Evolutionary conservation across 2,888 invertebrate genomes (phyloP).

Genomic region (Cryptops parisi): DNA sequence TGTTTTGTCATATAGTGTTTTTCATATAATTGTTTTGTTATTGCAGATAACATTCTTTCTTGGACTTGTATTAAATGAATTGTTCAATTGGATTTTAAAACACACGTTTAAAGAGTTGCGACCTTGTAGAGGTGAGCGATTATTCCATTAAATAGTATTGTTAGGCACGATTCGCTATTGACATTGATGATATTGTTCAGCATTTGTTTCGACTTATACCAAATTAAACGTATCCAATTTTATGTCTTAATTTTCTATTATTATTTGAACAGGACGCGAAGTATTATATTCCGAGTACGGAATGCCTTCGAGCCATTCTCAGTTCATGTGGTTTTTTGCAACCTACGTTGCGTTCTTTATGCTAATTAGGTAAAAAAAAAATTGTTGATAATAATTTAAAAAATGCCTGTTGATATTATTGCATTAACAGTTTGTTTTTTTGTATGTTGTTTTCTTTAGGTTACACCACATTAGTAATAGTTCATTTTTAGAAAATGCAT

Average conservation of each 20-base stretch:
- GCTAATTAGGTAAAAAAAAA: slow-evolving; percentile 55
- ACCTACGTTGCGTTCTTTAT: slow-evolving; percentile 71
- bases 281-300: slow-evolving; percentile 40
- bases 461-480: slow-evolving; percentile 69
- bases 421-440: background rate
- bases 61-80: slow-evolving; percentile 62
- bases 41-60: slow-evolving; percentile 70
- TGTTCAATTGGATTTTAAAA: slow-evolving; percentile 62
- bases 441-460: slow-evolving; percentile 16
- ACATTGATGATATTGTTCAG: background rate
- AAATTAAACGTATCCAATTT: too few species aligned
- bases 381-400: slow-evolving; percentile 1
- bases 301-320: slow-evolving; percentile 85
- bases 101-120: slow-evolving; percentile 64
- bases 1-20: too few species aligned
- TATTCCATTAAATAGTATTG: too few species aligned
- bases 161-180: too few species aligned
- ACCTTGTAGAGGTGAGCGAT: slow-evolving; percentile 39
- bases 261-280: slow-evolving; percentile 26
- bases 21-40: too few species aligned
- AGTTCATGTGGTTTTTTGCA: slow-evolving; percentile 83
- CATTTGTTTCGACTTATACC: background rate
- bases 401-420: background rate
- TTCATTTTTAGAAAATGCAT: slow-evolving; percentile 56
- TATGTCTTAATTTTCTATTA: too few species aligned